Base-by-base conservation (phyloP, 2,113 vertebrate genomes). In the Cyprinodon tularosa region DNA sequence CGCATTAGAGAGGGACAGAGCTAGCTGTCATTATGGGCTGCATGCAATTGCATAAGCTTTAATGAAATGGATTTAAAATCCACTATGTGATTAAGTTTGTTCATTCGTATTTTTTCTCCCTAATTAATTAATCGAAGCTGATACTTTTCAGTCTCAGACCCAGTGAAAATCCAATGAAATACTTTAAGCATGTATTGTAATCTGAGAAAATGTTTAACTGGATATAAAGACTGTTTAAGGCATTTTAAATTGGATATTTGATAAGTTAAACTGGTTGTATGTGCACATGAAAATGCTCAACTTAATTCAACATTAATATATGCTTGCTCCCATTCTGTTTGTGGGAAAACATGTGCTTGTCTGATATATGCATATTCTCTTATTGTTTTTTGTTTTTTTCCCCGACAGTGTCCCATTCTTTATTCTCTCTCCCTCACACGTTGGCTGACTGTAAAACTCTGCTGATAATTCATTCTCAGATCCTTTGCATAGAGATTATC, bases 401-500 rank as follows among this genome's bases (percentile, higher is more conserved):
- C 89, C 76, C 71, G 76, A 81, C 81, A 68, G 75, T 82, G 81
- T 85, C 77, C 90, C 84, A 93, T 89, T 90, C 88, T 91, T 93
- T 88, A 95, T 95, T 92, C 85, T 79, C 90, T 90, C 91, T 95
- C 90, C 93, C 89, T 87, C 86, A 93, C 94, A 94, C 78, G 67
- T 94, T 93, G 93, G 83, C 73, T 70, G 92, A 94, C 92, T 66
- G 95, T 90, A 95, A 91, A 94, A 96, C 90, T 93, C 94, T 94
- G 93, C 89, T 95, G 93, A 95, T 94, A 95, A 95, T 96, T 96
- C 94, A 93, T 93, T 95, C 95, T 92, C 72, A 91, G 90, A 88
- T 90, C 89, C 94, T 95, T 88, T 93, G 88, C 90, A 93, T 95
- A 91, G 90, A 93, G 96, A 94, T 96, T 96, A 96, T 95, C 95